Percentiles rank a stretch among this genome's conserved stretches.
Evolutionary conservation across 2,113 vertebrate genomes (phyloP).

Genomic region (Uria aalge): DNA sequence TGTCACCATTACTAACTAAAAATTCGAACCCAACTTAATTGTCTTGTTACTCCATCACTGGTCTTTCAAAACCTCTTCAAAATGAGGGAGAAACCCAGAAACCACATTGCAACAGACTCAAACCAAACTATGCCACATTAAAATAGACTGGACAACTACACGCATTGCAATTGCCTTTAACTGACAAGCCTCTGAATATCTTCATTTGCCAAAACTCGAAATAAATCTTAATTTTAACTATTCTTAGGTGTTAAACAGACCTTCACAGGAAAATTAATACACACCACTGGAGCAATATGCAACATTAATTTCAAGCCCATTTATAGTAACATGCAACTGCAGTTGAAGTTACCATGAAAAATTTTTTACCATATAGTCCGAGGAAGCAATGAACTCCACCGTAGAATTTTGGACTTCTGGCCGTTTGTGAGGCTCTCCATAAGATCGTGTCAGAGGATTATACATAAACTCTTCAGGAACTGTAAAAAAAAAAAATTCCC

Average conservation of each 20-base stretch:
- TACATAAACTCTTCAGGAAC: constrained; percentile 99
- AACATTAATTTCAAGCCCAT: not conserved
- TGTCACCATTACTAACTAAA: not conserved
- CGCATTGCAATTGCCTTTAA: not conserved
- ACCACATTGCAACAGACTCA: not conserved
- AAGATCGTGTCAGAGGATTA: constrained; percentile 93
- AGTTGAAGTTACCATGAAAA: not conserved
- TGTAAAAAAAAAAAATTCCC: not conserved
- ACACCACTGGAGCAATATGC: not conserved
- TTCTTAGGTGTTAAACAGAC: not conserved
- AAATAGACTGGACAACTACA: not conserved
- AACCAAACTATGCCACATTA: not conserved
- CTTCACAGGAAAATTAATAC: not conserved
- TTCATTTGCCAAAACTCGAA: not conserved
- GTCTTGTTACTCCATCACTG: not conserved
- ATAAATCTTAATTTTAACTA: not conserved
- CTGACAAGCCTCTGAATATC: not conserved
- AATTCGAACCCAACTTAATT: not conserved
- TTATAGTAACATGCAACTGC: not conserved
- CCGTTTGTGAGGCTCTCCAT: constrained; percentile 95
- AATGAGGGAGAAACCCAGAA: not conserved
- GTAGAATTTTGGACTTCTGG: constrained; percentile 97
- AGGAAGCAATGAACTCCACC: constrained; percentile 97
- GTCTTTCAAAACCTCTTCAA: not conserved
- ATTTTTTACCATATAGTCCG: constrained; percentile 93